A percentile compares a stretch with the other conserved stretches of the same genome.
Conservation (phyloP, 2,797 vertebrate genomes). For the Melopsittacus undulatus region DNA sequence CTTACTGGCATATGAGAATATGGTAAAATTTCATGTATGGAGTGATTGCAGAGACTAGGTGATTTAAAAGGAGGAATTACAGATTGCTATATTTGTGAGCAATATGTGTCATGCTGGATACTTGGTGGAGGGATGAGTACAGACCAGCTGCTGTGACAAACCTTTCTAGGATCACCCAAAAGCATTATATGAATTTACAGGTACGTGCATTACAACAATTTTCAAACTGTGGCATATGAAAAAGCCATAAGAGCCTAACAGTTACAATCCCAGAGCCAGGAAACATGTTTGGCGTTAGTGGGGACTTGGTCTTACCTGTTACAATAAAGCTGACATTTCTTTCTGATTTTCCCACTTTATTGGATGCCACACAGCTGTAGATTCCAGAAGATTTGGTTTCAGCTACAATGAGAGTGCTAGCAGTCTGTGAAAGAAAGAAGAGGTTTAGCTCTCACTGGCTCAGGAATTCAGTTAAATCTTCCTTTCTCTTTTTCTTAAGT, state of each 20-base stretch:
- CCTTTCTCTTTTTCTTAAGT: background rate
- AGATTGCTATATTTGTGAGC: background rate
- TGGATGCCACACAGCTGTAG: conserved; percentile 90
- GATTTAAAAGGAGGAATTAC: background rate
- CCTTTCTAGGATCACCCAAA: background rate
- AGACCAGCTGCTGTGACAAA: background rate
- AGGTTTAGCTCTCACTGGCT: conserved; percentile 42
- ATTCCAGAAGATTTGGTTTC: conserved; percentile 88
- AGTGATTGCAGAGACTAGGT: background rate
- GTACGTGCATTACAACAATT: background rate
- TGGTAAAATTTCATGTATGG: background rate
- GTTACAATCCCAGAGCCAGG: background rate
- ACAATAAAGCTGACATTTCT: conserved; percentile 88
- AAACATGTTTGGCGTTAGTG: background rate
- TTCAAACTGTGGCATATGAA: background rate
- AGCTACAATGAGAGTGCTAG: conserved; percentile 88
- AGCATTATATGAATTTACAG: background rate
- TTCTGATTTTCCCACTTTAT: conserved; percentile 85
- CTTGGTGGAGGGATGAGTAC: background rate
- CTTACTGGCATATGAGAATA: background rate
- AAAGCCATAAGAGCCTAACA: background rate
- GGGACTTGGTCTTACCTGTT: conserved; percentile 84
- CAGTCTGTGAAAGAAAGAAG: conserved; percentile 80
- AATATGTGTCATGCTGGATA: background rate
- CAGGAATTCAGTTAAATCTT: background rate